These are phyloP conservation scores for Meteorus cinctellus DNA, from an alignment of 2,888 invertebrate genomes.

Conservation along the genomic window DNA sequence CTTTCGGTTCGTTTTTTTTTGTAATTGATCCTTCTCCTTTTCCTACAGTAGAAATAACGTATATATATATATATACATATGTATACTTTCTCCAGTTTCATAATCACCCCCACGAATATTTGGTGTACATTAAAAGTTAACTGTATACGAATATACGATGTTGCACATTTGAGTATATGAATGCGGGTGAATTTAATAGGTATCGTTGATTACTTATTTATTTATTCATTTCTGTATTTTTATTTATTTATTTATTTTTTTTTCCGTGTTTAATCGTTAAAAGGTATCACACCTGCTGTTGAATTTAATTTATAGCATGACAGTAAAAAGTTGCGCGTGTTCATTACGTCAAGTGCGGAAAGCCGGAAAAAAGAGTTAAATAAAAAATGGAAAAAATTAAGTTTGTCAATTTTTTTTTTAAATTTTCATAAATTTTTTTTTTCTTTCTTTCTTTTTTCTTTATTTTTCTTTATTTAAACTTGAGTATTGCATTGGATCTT, in stretches of 20 bases:
- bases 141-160: neutral
- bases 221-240: neutral
- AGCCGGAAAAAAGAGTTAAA: neutral
- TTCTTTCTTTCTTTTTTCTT: no score
- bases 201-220: slow-evolving; percentile 4
- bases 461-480: no score
- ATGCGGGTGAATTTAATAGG: neutral
- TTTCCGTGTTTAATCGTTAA: neutral
- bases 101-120: slow-evolving; percentile 4
- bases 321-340: neutral
- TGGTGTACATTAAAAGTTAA: neutral
- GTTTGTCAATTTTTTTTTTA: no score
- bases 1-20: neutral
- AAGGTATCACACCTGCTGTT: neutral
- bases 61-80: neutral
- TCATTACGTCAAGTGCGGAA: neutral
- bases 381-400: neutral
- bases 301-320: neutral
- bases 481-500: no score
- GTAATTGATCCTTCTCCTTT: neutral
- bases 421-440: no score
- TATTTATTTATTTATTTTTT: neutral
- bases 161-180: neutral
- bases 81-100: slow-evolving; percentile 10
- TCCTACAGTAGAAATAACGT: neutral